phyloP scores from a whole-genome alignment of 92 coral and sea anemone genomes.

The Epizoanthus illoricatus region DNA sequence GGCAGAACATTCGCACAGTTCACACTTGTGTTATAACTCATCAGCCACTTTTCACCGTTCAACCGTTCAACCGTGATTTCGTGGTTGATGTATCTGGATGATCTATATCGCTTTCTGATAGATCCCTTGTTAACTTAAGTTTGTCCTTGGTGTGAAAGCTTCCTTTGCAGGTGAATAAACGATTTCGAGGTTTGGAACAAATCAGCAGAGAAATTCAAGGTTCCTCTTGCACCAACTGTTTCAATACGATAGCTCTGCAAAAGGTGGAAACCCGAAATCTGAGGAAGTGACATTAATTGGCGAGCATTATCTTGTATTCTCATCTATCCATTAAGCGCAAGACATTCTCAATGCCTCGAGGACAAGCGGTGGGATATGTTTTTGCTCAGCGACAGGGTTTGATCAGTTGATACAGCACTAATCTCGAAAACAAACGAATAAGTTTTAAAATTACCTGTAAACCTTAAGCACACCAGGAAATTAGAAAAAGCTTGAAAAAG shows the following conservation, averaged over 20 bases:
- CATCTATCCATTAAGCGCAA: conserved; percentile 30
- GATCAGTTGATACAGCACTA: neutral
- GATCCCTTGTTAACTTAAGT: neutral
- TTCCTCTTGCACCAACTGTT: conserved; percentile 42
- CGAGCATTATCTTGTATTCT: conserved; percentile 24
- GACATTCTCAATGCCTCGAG: conserved; percentile 33
- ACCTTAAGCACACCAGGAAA: neutral
- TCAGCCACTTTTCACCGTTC: neutral
- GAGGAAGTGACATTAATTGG: conserved; percentile 27
- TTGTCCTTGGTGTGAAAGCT: neutral
- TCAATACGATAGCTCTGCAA: conserved; percentile 47
- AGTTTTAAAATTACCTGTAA: conserved; percentile 16
- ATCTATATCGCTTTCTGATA: conserved; percentile 8
- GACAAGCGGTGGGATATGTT: conserved; percentile 35
- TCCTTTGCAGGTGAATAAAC: conserved; percentile 15
- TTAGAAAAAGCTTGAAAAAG: conserved; percentile 19
- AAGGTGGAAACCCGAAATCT: conserved; percentile 21
- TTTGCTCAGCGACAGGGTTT: neutral
- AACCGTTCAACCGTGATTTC: neutral
- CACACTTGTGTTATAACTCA: conserved; percentile 6
- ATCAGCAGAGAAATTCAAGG: neutral
- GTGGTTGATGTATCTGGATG: conserved; percentile 5
- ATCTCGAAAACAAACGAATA: conserved; percentile 7
- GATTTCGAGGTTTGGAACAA: neutral
- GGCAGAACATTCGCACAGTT: neutral